Evolutionary conservation across 2,888 invertebrate species (phyloP), one percentile per base, ranked within the genome.

Genomic region (Beris chalybata): DNA sequence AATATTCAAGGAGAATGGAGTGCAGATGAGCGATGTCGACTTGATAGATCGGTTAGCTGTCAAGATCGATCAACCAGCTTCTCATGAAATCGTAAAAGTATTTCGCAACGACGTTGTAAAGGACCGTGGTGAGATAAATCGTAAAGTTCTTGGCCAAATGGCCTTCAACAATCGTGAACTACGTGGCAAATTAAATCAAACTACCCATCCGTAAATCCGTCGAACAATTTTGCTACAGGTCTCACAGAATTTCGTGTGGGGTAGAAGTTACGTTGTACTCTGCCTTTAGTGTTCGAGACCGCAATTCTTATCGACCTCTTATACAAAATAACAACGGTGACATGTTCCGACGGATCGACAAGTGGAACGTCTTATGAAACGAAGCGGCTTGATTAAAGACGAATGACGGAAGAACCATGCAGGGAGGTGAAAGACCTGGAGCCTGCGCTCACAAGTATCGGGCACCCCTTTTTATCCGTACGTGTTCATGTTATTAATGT

Each of bases 21-120:
- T 92, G 73, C 87, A 89, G 61, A 87, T 93, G 1, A 86, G 93
- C 69, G 92, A 93, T 81, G 92, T 92, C 4, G 93, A 93, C 79
- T 81, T 86, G 76, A 86, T 92, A 69, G 92, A 93, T 1, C 84
- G 90, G 73, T n/a, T n/a, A 92, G 93, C 93, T 74, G 87, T 93
- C 29, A 86, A 91, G 76, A 92, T 92, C 54, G 90, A 90, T 4
- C 87, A 86, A 70, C 83, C 83, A 71, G 91, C 89, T 6, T 92
- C 90, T 90, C 79, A 83, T 45, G 87, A 88, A 76, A 86, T 93
- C 48, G 82, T 81, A 67, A 79, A 83, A 61, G 84, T 81, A 72
- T 93, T 93, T 82, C 93, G 93, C 0, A 83, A 86, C 44, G 85
- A 85, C 22, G 85, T 93, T 0, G 80, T 93, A 30, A 75, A 84